A percentile compares a stretch with the other conserved stretches of the same genome.
Conservation (phyloP, 1,140 invertebrate species). For the Anoplolepis gracilipes region DNA sequence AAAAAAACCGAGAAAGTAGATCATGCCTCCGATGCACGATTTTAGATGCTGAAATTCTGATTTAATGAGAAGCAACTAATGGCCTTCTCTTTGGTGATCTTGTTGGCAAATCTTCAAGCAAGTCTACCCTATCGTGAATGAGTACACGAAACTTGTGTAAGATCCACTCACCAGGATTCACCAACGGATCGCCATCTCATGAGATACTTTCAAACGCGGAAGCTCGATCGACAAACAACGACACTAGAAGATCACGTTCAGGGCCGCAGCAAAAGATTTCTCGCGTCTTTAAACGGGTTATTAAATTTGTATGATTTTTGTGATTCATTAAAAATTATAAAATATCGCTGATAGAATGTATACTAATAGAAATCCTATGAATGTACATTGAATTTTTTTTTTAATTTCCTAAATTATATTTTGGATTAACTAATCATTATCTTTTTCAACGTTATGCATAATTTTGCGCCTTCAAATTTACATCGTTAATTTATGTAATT, state of each 20-base stretch:
- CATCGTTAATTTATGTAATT: not conserved
- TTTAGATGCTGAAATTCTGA: constrained; percentile 25
- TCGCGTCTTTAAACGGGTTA: not conserved
- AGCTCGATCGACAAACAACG: constrained; percentile 48
- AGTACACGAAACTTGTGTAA: not conserved
- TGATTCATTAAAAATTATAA: not conserved
- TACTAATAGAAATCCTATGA: not conserved
- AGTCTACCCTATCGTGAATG: not conserved
- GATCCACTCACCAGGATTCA: constrained; percentile 21
- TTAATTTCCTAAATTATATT: not conserved
- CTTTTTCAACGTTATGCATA: not conserved
- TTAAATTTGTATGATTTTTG: not conserved
- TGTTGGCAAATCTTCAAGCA: constrained; percentile 15
- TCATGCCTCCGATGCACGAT: constrained; percentile 24
- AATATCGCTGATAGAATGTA: not conserved
- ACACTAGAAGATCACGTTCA: constrained; percentile 20
- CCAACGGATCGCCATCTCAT: constrained; percentile 60
- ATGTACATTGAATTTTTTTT: not conserved
- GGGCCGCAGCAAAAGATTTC: not conserved
- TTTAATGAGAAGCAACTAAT: constrained; percentile 60
- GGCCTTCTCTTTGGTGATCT: constrained; percentile 40
- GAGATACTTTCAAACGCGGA: constrained; percentile 66
- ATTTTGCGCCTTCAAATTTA: not conserved
- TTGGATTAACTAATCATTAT: too few relatives aligned
- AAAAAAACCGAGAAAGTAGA: constrained; percentile 32